Evolutionary conservation across 1,140 invertebrate species (phyloP).

Genomic region (Drosophila watanabei): DNA sequence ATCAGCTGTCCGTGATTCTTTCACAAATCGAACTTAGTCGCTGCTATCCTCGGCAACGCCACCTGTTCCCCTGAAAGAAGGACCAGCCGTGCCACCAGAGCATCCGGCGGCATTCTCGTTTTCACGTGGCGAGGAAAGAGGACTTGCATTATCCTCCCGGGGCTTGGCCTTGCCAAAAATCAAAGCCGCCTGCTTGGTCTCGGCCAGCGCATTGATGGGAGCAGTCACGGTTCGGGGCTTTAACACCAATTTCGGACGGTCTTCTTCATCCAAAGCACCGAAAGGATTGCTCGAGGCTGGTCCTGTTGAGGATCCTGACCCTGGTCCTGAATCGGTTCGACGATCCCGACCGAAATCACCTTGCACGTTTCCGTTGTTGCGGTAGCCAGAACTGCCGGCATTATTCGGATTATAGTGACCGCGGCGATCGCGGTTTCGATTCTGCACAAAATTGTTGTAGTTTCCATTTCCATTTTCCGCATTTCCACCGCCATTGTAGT

Average conservation of each 20-base stretch:
- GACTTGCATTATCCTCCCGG: slow-evolving; percentile 87
- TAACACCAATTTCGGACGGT: slow-evolving; percentile 92
- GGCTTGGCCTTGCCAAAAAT: slow-evolving; percentile 96
- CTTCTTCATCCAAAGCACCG: slow-evolving; percentile 87
- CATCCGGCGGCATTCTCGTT: slow-evolving; percentile 4
- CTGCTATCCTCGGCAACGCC: neutral
- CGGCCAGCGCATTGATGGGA: slow-evolving; percentile 93
- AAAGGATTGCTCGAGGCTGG: slow-evolving; percentile 4
- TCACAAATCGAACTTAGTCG: neutral
- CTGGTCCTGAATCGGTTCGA: neutral
- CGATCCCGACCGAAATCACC: neutral
- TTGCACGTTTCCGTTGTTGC: neutral
- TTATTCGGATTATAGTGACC: slow-evolving; percentile 72
- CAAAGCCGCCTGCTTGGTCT: slow-evolving; percentile 91
- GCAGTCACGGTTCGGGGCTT: slow-evolving; percentile 92
- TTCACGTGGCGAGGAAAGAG: slow-evolving; percentile 23
- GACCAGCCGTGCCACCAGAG: no score
- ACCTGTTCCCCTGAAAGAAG: no score
- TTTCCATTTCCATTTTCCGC: slow-evolving; percentile 32
- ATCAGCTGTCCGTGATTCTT: slow-evolving; percentile 9
- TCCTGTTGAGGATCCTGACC: slow-evolving; percentile 1
- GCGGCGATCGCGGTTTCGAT: slow-evolving; percentile 77
- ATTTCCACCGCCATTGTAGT: slow-evolving; percentile 6
- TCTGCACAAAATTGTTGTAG: slow-evolving; percentile 68
- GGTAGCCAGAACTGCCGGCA: neutral